phyloP scores from a whole-genome alignment of 2,888 invertebrate genomes.

The Drosophila kanekoi region DNA sequence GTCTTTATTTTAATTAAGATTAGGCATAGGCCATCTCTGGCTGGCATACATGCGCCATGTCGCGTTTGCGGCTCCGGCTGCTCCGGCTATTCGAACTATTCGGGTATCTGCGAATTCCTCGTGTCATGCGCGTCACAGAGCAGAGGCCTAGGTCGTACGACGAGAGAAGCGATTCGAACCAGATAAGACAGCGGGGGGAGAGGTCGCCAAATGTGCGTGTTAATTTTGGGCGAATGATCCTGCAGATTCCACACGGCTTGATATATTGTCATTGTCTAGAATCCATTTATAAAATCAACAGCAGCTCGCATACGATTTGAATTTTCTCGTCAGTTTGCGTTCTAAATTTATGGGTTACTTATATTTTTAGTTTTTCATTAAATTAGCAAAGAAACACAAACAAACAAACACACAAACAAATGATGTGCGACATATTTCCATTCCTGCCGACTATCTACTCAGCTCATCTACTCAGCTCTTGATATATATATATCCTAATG shows the following conservation, averaged over 20 bases:
- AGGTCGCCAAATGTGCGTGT: conserved; percentile 32
- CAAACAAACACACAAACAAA: no score
- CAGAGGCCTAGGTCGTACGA: conserved; percentile 33
- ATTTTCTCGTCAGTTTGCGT: neutral
- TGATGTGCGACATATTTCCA: no score
- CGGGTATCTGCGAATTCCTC: conserved; percentile 15
- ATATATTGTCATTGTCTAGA: neutral
- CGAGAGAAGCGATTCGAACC: conserved; percentile 7
- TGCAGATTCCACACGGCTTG: no score
- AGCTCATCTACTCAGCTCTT: neutral
- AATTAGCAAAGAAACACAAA: neutral
- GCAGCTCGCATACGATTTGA: neutral
- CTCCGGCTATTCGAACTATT: neutral
- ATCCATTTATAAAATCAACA: conserved; percentile 1
- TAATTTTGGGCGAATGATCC: no score
- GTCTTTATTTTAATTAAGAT: conserved; percentile 60
- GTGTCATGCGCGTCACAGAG: conserved; percentile 28
- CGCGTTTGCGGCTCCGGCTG: conserved; percentile 25
- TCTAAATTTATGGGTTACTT: conserved; percentile 2
- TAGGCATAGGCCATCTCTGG: conserved; percentile 27
- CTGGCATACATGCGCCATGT: conserved; percentile 29
- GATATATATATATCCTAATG: neutral
- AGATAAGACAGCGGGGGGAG: conserved; percentile 37
- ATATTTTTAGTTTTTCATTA: conserved; percentile 7
- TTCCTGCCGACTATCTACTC: neutral